These are phyloP conservation scores for Eulemur rubriventer DNA, from an alignment of 2,797 vertebrate genomes.

Conservation along the genomic window DNA sequence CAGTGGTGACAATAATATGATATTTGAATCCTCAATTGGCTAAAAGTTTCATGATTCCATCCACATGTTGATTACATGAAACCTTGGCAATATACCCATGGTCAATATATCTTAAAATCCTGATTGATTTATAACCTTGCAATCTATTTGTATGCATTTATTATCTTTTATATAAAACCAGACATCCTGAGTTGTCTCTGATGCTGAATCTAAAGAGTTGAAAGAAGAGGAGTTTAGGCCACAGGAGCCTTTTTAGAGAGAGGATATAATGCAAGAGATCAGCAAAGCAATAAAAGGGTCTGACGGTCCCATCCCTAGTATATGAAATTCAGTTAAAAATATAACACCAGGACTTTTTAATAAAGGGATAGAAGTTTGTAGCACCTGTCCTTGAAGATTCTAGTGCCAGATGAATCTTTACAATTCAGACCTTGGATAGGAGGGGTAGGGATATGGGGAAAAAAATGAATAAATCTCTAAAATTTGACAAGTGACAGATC, in stretches of 20 bases:
- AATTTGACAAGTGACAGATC: constrained; percentile 69
- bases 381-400: constrained; percentile 71
- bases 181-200: constrained; percentile 37
- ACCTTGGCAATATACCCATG: constrained; percentile 44
- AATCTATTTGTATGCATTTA: constrained; percentile 75
- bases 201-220: constrained; percentile 28
- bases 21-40: constrained; percentile 53
- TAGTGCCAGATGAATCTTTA: constrained; percentile 49
- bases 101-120: constrained; percentile 66
- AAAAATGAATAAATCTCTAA: constrained; percentile 64
- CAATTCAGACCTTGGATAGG: constrained; percentile 64
- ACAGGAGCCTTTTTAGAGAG: constrained; percentile 45
- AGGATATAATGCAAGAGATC: constrained; percentile 64
- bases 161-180: constrained; percentile 78
- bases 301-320: constrained; percentile 52
- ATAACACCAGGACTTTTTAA: constrained; percentile 61
- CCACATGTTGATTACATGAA: constrained; percentile 52
- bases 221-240: constrained; percentile 71
- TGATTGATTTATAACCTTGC: constrained; percentile 77
- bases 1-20: constrained; percentile 29
- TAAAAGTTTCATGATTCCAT: constrained; percentile 65
- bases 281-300: constrained; percentile 69
- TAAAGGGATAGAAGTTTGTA: constrained; percentile 7
- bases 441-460: background rate
- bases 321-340: constrained; percentile 72